phyloP scores from a whole-genome alignment of 1,140 invertebrate genomes.

The Asbolus verrucosus region DNA sequence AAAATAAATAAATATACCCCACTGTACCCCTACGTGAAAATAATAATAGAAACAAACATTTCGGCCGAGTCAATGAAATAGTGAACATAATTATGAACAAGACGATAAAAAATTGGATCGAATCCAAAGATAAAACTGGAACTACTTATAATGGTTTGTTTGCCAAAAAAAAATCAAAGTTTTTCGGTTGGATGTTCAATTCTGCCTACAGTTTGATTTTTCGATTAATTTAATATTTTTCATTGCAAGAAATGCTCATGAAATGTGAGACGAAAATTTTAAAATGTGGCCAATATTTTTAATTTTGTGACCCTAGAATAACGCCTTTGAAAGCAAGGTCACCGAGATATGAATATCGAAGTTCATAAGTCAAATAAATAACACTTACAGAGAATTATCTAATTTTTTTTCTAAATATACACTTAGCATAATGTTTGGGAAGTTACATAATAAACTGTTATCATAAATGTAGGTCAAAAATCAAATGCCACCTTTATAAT shows the following conservation, averaged over 20 bases:
- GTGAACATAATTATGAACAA: conserved; percentile 12
- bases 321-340: conserved; percentile 26
- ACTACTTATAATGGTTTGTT: not conserved
- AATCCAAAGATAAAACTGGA: conserved; percentile 15
- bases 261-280: conserved; percentile 9
- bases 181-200: too few relatives aligned
- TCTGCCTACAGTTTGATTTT: too few relatives aligned
- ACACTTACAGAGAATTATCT: conserved; percentile 15
- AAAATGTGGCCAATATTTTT: conserved; percentile 9
- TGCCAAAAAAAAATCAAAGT: too few relatives aligned
- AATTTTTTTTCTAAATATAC: conserved; percentile 15
- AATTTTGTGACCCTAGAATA: conserved; percentile 16
- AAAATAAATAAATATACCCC: not conserved
- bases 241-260: too few relatives aligned
- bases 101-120: not conserved
- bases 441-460: conserved; percentile 22
- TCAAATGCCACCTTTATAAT: conserved; percentile 8
- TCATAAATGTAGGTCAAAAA: conserved; percentile 24
- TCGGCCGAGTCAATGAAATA: conserved; percentile 23
- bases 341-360: conserved; percentile 4
- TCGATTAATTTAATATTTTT: too few relatives aligned
- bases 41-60: not conserved
- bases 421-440: not conserved
- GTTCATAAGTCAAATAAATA: conserved; percentile 33
- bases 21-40: not conserved